phyloP scores from a whole-genome alignment of 2,113 vertebrate species.

The Tupaia chinensis region DNA sequence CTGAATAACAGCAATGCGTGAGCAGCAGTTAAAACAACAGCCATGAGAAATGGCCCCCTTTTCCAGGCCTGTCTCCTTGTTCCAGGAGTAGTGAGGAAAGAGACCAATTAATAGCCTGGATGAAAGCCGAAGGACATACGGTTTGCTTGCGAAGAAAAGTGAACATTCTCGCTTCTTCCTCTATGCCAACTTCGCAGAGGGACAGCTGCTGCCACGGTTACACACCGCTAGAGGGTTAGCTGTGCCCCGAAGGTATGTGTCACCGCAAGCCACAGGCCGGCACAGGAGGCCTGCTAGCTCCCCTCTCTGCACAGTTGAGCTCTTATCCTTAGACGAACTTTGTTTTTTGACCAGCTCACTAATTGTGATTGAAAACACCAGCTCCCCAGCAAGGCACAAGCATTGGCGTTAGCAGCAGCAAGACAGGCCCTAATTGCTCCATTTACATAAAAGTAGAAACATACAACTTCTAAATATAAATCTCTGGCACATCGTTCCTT shows the following conservation, averaged over 20 bases:
- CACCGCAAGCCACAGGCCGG: not conserved
- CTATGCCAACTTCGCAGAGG: conserved; percentile 57
- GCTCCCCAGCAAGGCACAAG: conserved; percentile 80
- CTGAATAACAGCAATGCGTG: conserved; percentile 46
- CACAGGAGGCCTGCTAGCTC: conserved; percentile 72
- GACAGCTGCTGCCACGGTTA: conserved; percentile 32
- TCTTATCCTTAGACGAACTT: conserved; percentile 88
- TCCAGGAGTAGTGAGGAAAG: conserved; percentile 65
- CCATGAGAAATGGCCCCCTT: conserved; percentile 50
- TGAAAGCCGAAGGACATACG: conserved; percentile 67
- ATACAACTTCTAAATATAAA: conserved; percentile 84
- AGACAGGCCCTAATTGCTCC: conserved; percentile 84
- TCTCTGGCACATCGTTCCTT: conserved; percentile 77
- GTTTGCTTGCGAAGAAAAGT: conserved; percentile 74
- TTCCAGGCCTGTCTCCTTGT: conserved; percentile 59
- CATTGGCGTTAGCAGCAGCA: conserved; percentile 82
- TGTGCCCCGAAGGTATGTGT: conserved; percentile 25
- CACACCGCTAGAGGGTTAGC: conserved; percentile 44
- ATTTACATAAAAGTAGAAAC: conserved; percentile 86
- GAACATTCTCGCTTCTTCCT: conserved; percentile 65
- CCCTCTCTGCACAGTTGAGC: conserved; percentile 57
- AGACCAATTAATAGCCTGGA: conserved; percentile 70
- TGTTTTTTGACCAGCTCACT: conserved; percentile 86
- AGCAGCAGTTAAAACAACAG: conserved; percentile 58
- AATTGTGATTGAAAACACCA: conserved; percentile 86